These are phyloP conservation scores for Protobothrops mucrosquamatus DNA, from an alignment of 2,113 vertebrate genomes.

Conservation along the genomic window DNA sequence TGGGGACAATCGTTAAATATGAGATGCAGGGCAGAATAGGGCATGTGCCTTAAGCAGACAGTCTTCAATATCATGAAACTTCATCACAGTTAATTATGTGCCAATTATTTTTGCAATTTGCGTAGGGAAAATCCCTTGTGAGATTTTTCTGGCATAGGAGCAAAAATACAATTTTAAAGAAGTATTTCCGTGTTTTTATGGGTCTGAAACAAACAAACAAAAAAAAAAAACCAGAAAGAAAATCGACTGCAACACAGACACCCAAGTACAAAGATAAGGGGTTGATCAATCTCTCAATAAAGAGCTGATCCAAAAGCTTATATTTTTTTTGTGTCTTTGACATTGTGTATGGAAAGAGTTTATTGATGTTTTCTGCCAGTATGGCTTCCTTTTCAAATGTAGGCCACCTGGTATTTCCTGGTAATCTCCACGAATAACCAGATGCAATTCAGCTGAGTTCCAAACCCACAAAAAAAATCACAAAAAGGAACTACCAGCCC, in stretches of 20 bases:
- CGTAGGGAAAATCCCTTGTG: neutral
- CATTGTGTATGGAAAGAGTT: neutral
- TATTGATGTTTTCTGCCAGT: neutral
- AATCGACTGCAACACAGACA: neutral
- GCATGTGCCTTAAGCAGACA: neutral
- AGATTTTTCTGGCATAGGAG: neutral
- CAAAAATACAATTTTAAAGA: neutral
- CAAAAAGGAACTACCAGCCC: neutral
- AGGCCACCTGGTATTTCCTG: neutral
- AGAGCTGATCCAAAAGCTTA: neutral
- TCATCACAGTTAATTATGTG: too few relatives aligned
- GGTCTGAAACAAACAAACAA: neutral
- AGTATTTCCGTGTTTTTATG: too few relatives aligned
- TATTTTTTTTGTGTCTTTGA: neutral
- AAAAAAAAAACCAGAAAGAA: neutral
- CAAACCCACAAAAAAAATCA: neutral
- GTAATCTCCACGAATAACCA: neutral
- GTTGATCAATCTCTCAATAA: neutral
- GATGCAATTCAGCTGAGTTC: neutral
- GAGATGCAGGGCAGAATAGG: neutral
- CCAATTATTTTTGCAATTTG: neutral
- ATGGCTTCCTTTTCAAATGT: neutral
- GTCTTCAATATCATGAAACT: neutral
- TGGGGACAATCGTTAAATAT: conserved; percentile 14
- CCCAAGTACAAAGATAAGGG: neutral